These are phyloP conservation scores for Pheosia tremula DNA, from an alignment of 2,888 invertebrate species.

Conservation along the genomic window DNA sequence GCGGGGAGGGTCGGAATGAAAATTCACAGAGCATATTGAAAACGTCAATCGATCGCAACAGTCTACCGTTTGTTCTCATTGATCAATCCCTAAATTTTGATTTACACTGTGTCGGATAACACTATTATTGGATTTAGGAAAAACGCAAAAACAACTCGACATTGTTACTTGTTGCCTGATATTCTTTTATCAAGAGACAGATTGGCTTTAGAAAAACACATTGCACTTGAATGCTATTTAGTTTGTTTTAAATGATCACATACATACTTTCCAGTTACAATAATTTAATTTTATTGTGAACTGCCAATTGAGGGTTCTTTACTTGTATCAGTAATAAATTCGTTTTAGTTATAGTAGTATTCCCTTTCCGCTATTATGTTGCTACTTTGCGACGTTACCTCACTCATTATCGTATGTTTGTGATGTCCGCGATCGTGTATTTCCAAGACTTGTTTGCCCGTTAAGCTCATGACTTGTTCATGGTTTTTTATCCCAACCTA, in stretches of 20 bases:
- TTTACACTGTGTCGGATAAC: slow-evolving; percentile 12
- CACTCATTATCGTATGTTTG: background rate
- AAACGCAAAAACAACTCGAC: too few species aligned
- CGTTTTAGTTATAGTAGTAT: too few species aligned
- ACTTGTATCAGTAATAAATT: too few species aligned
- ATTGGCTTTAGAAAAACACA: too few species aligned
- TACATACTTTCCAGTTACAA: too few species aligned
- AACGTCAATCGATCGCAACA: slow-evolving; percentile 49
- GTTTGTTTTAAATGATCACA: too few species aligned
- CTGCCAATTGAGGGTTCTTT: too few species aligned
- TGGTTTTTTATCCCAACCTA: background rate
- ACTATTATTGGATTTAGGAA: background rate
- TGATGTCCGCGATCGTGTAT: background rate
- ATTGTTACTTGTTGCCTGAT: too few species aligned
- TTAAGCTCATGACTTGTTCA: background rate
- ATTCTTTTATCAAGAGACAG: too few species aligned
- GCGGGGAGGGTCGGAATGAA: slow-evolving; percentile 28
- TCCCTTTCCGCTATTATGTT: background rate
- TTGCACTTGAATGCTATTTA: too few species aligned
- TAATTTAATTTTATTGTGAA: too few species aligned
- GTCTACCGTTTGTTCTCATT: slow-evolving; percentile 25
- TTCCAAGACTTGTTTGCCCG: background rate
- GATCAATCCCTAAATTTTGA: slow-evolving; percentile 14
- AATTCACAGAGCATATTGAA: slow-evolving; percentile 44
- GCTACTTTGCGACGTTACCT: background rate